These are phyloP conservation scores for Apoda limacodes DNA, from an alignment of 2,888 invertebrate species.

Conservation along the genomic window DNA sequence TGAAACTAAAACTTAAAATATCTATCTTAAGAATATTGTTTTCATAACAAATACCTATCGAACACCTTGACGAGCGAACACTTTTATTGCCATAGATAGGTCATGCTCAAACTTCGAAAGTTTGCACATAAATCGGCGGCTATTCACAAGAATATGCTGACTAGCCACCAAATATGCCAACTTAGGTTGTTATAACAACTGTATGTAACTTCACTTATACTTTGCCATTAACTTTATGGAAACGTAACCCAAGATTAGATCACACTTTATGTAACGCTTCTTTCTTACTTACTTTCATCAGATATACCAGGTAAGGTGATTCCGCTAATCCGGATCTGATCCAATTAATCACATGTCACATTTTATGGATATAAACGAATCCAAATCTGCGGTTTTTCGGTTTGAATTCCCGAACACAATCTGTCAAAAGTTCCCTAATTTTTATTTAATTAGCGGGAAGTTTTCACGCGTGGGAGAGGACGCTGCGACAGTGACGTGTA, in stretches of 20 bases:
- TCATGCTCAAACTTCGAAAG: constrained; percentile 61
- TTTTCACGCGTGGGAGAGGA: constrained; percentile 52
- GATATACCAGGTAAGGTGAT: no score
- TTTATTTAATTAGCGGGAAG: constrained; percentile 61
- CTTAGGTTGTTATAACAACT: constrained; percentile 67
- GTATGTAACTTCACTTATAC: constrained; percentile 69
- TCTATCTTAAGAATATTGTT: no score
- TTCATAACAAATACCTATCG: constrained; percentile 52
- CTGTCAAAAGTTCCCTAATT: constrained; percentile 62
- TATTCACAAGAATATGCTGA: constrained; percentile 69
- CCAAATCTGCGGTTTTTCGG: no score
- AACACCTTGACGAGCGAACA: constrained; percentile 64
- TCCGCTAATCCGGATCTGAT: no score
- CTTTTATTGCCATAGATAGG: constrained; percentile 62
- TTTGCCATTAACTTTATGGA: constrained; percentile 67
- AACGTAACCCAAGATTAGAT: constrained; percentile 64
- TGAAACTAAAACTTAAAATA: constrained; percentile 63
- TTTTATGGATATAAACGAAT: no score
- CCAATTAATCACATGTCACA: no score
- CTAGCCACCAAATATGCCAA: constrained; percentile 70
- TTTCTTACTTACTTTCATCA: no score
- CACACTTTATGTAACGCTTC: constrained; percentile 64
- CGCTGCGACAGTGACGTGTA: constrained; percentile 61
- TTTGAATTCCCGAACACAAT: constrained; percentile 46
- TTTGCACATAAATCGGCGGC: constrained; percentile 70